phyloP scores from a whole-genome alignment of 2,888 invertebrate species.

The Mechanitis mazaeus region DNA sequence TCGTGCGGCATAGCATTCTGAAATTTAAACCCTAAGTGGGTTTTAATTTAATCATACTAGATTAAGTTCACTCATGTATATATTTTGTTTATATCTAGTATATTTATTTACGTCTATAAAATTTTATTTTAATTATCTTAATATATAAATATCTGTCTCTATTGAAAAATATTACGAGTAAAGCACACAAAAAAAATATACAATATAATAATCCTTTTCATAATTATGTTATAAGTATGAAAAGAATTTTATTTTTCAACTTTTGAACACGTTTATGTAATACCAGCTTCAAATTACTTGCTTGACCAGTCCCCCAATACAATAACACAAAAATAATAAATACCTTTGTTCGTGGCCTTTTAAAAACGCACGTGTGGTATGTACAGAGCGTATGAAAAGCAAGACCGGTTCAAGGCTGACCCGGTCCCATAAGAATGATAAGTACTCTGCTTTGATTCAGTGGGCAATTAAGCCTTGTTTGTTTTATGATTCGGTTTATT shows the following conservation, averaged over 20 bases:
- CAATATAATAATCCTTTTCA: not conserved
- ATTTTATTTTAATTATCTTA: no score
- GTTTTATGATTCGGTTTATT: conserved; percentile 7
- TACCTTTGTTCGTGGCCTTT: conserved; percentile 22
- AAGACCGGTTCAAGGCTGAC: conserved; percentile 42
- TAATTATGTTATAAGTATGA: not conserved
- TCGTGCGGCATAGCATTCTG: conserved; percentile 17
- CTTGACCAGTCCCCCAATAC: conserved; percentile 25
- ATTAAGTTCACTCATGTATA: not conserved
- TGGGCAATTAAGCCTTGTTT: conserved; percentile 6
- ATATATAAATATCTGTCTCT: not conserved
- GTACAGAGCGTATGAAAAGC: conserved; percentile 51
- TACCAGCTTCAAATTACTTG: conserved; percentile 5
- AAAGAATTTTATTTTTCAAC: not conserved
- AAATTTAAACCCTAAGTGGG: not conserved
- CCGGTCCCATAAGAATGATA: conserved; percentile 13
- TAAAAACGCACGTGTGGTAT: conserved; percentile 58
- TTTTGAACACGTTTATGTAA: not conserved
- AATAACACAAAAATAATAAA: conserved; percentile 32
- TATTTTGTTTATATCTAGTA: not conserved
- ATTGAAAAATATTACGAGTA: not conserved
- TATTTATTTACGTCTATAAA: not conserved
- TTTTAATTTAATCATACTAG: not conserved
- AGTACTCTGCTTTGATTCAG: conserved; percentile 4
- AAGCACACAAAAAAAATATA: not conserved